Conservation (phyloP, 2,113 vertebrate species). For the Petromus typicus region DNA sequence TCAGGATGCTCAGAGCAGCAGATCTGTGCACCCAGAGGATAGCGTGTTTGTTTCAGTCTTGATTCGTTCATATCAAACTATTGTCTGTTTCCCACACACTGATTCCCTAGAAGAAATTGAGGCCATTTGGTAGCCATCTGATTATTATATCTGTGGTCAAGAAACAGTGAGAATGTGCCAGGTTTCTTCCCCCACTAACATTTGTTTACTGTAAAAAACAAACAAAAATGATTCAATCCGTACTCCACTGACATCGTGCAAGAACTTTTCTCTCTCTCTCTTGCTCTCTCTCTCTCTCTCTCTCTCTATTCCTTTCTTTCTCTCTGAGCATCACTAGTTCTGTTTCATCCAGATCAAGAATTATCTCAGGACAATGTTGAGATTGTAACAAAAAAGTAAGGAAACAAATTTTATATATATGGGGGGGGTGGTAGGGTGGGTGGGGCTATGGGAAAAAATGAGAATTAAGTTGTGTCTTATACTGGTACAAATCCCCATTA, state of each 20-base stretch:
- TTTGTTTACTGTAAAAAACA: background rate
- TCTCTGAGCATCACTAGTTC: background rate
- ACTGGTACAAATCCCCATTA: too few relatives aligned
- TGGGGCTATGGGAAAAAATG: too few relatives aligned
- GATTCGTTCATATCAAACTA: background rate
- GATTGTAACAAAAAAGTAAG: too few relatives aligned
- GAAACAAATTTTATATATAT: too few relatives aligned
- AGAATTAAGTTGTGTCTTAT: too few relatives aligned
- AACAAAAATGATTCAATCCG: background rate
- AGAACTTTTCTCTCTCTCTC: background rate
- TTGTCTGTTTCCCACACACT: background rate
- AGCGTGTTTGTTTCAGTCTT: background rate
- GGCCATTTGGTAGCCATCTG: background rate
- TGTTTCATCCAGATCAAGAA: slow-evolving; percentile 6
- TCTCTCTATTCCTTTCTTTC: background rate
- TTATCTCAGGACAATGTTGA: background rate
- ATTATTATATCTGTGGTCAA: background rate
- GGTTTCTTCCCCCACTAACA: background rate
- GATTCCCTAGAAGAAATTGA: background rate
- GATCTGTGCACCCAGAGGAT: background rate
- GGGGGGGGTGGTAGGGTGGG: too few relatives aligned
- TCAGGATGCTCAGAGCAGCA: background rate
- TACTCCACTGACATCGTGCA: background rate
- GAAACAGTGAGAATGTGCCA: background rate
- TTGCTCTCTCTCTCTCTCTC: background rate